Percentiles rank a stretch among this genome's conserved stretches.
Conservation (phyloP, 2,113 vertebrate genomes). For the Eidolon helvum region DNA sequence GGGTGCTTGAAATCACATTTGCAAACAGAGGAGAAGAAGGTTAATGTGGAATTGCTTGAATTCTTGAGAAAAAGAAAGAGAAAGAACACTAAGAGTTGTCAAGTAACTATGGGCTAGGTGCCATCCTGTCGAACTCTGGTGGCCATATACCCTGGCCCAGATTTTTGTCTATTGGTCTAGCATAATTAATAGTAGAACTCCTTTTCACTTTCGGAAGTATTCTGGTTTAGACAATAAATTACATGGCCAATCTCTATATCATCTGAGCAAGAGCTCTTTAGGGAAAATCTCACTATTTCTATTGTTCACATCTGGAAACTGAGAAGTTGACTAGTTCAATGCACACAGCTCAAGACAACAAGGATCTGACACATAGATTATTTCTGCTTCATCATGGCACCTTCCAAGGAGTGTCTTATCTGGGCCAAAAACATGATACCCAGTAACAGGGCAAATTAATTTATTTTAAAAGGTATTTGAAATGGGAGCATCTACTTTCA, state of each 20-base stretch:
- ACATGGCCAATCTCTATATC: neutral
- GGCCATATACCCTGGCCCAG: neutral
- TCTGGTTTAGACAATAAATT: neutral
- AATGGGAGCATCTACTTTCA: neutral
- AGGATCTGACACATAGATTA: neutral
- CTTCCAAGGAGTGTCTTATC: neutral
- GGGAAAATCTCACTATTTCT: neutral
- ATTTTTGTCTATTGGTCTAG: neutral
- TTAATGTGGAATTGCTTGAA: neutral
- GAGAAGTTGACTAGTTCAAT: neutral
- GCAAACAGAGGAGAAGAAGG: neutral
- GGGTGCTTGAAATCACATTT: neutral
- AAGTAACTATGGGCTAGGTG: accelerated
- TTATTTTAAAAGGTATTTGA: neutral
- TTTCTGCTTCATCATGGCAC: neutral
- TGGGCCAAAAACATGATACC: neutral
- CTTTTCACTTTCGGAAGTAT: neutral
- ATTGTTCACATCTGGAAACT: neutral
- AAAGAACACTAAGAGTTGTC: neutral
- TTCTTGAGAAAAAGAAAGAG: slow-evolving; percentile 5
- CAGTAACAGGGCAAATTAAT: neutral
- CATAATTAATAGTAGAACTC: neutral
- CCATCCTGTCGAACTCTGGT: neutral
- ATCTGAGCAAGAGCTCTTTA: neutral
- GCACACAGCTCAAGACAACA: neutral